phyloP scores from a whole-genome alignment of 2,888 invertebrate genomes.

The Cetonia aurata region DNA sequence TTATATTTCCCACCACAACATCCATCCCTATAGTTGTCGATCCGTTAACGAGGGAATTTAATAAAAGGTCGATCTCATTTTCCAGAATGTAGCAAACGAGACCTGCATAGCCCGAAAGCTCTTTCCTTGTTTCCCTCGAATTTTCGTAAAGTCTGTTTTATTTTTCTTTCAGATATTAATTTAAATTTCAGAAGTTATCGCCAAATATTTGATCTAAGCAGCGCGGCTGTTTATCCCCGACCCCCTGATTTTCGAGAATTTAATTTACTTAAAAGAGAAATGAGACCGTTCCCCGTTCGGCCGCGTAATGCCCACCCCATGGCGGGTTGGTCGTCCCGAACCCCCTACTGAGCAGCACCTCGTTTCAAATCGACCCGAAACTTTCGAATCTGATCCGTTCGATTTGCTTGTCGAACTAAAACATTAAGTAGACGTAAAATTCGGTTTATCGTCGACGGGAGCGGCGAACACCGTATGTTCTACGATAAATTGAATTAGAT shows the following conservation, averaged over 20 bases:
- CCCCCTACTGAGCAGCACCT: background rate
- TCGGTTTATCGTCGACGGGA: constrained; percentile 29
- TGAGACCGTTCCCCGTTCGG: constrained; percentile 12
- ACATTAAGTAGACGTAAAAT: constrained; percentile 36
- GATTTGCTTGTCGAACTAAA: constrained; percentile 39
- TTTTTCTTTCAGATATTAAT: constrained; percentile 35
- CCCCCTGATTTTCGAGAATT: constrained; percentile 21
- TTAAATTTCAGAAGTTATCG: constrained; percentile 36
- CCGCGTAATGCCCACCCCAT: background rate
- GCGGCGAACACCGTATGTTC: constrained; percentile 11
- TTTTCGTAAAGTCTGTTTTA: constrained; percentile 26
- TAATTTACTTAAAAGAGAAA: constrained; percentile 28
- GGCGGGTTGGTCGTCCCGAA: too few relatives aligned
- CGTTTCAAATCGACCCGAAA: constrained; percentile 27
- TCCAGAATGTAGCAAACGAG: constrained; percentile 3
- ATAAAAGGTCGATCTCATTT: constrained; percentile 12
- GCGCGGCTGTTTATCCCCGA: constrained; percentile 18
- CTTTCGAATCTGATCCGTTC: constrained; percentile 29
- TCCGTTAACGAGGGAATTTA: background rate
- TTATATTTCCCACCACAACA: too few relatives aligned
- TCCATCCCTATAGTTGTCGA: too few relatives aligned
- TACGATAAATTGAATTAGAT: constrained; percentile 29
- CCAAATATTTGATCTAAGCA: constrained; percentile 30
- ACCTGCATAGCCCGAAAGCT: background rate
- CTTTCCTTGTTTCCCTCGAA: background rate